A percentile compares a stretch with the other conserved stretches of the same genome.
phyloP scores from a whole-genome alignment of 2,113 vertebrate species.

The Toxostoma redivivum region DNA sequence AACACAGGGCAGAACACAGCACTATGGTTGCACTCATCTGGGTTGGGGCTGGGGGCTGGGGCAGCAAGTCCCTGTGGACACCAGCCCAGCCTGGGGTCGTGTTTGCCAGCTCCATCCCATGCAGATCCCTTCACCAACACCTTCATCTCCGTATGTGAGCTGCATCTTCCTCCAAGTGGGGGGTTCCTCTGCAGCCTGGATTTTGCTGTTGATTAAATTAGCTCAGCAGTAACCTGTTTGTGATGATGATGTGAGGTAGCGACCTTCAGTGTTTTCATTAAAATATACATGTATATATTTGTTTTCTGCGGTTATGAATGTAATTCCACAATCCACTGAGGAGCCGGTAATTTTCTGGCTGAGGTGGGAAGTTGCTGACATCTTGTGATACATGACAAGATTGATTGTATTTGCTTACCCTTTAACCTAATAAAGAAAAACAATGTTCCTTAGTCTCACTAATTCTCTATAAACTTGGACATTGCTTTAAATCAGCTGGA shows the following conservation, averaged over 20 bases:
- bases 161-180: not conserved
- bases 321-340: slow-evolving; percentile 57
- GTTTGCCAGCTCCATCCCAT: not conserved
- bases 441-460: slow-evolving; percentile 28
- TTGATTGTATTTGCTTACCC: slow-evolving; percentile 68
- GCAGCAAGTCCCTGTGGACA: not conserved
- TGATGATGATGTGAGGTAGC: not conserved
- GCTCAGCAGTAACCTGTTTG: not conserved
- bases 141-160: not conserved
- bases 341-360: slow-evolving; percentile 54
- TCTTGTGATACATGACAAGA: slow-evolving; percentile 61
- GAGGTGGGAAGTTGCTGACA: slow-evolving; percentile 67
- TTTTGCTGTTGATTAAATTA: not conserved
- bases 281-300: slow-evolving; percentile 1
- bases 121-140: not conserved
- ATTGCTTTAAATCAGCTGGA: slow-evolving; percentile 34
- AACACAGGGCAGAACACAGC: not conserved
- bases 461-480: slow-evolving; percentile 18
- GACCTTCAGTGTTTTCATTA: slow-evolving; percentile 25
- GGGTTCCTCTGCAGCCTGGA: not conserved
- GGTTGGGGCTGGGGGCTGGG: not conserved
- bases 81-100: not conserved
- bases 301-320: slow-evolving; percentile 31
- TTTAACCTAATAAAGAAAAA: slow-evolving; percentile 68
- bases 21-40: accelerated